Percentiles rank a stretch among this genome's conserved stretches.
phyloP scores from a whole-genome alignment of 2,797 vertebrate species.

The Salarias fasciatus region DNA sequence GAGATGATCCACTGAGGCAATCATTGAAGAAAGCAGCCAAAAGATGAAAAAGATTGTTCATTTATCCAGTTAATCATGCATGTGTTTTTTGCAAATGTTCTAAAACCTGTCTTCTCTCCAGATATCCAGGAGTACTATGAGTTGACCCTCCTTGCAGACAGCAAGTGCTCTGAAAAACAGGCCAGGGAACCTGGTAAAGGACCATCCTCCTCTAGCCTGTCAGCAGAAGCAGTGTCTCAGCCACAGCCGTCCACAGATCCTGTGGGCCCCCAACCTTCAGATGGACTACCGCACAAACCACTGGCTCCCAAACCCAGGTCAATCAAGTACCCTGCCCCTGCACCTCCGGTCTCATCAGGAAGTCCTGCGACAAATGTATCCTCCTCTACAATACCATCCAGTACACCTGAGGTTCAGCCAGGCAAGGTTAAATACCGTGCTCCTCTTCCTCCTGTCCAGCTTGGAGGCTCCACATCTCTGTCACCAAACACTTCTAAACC shows the following conservation, averaged over 20 bases:
- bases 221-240: constrained; percentile 22
- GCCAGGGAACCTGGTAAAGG: not conserved
- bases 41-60: too few species aligned
- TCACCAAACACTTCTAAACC: constrained; percentile 16
- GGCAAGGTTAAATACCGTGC: constrained; percentile 67
- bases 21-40: too few species aligned
- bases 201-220: constrained; percentile 4
- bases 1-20: too few species aligned
- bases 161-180: constrained; percentile 25
- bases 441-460: constrained; percentile 62
- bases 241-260: constrained; percentile 12
- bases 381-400: constrained; percentile 8
- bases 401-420: constrained; percentile 11
- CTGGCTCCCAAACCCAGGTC: constrained; percentile 49
- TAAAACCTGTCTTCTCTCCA: constrained; percentile 48
- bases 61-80: too few species aligned
- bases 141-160: constrained; percentile 61
- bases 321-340: constrained; percentile 59
- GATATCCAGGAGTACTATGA: constrained; percentile 82
- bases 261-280: constrained; percentile 4
- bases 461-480: not conserved
- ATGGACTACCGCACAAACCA: constrained; percentile 22
- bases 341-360: constrained; percentile 58
- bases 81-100: too few species aligned
- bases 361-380: constrained; percentile 9